Evolutionary conservation across 1,140 invertebrate genomes (phyloP), one percentile per base, ranked within the genome.

Genomic region (Dreissena polymorpha): DNA sequence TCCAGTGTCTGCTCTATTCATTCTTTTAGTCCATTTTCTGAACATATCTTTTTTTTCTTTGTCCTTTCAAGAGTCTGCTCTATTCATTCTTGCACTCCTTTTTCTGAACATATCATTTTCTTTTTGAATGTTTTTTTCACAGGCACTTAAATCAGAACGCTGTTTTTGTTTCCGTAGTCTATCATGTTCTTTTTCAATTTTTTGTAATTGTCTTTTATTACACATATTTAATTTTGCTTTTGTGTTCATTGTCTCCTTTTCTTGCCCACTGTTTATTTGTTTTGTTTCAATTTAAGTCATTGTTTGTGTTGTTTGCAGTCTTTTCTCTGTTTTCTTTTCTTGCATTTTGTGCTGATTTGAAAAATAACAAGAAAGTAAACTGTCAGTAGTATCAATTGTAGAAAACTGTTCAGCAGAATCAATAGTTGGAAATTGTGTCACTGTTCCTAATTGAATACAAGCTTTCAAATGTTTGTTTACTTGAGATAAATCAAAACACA

Each of bases 281-380:
- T 39, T 39, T 39, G 39, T 39, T 39, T 39, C 23, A 68, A 27
- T 39, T 1, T 68, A 18, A 68, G 5, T 21, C 67, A 21, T 25
- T 68, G 25, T 25, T 25, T 68, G 18, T 68, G 29, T 27, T 7
- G 14, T 68, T 21, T 16, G 25, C 67, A 68, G 16, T 68, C 18
- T 6, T 67, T 67, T 18, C 18, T 14, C 64, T 21, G 18, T 68
- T 68, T 68, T 68, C 6, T 68, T 68, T 25, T 68, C 18, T 25
- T 68, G 67, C 67, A 68, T 68, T 68, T 68, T 25, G 25, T 21
- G 29, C 25, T 23, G 67, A 21, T 68, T 68, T 39, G 29, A 18
- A 68, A 68, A 68, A 27, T 68, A 68, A 21, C 18, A 21, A 68
- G 67, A 68, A 68, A 68, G 67, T 68, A 68, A 68, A 21, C 25